Evolutionary conservation across 2,797 vertebrate species (phyloP), one percentile per base, ranked within the genome.

Genomic region (Sparus aurata): DNA sequence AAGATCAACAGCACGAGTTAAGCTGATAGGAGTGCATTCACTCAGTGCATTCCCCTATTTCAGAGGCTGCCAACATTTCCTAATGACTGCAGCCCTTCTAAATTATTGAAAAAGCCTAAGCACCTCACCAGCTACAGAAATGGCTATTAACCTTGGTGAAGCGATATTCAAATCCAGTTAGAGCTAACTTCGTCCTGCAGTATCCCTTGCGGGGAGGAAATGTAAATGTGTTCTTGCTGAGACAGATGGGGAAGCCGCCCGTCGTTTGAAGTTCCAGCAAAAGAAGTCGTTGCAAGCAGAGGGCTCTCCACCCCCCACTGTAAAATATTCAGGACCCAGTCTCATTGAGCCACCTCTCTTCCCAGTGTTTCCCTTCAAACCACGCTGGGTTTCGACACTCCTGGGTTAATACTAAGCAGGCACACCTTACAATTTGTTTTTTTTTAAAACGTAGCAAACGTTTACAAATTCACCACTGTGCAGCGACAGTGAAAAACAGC

Each of bases 101-200:
- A 95, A 95, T 95, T 93, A 95, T 95, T 95, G 90, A 95, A 91
- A 94, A 93, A 89, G 89, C 83, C 93, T 93, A 95, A 95, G 92
- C 90, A 94, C 91, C 93, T 91, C 93, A 93, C 76, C 86, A 92
- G 93, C 91, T 87, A 93, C 92, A 93, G 93, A 94, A 94, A 94
- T 88, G 90, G 89, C 92, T 93, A 95, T 96, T 96, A 96, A 96
- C 95, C 94, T 96, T 93, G 92, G 91, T 79, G 91, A 92, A 94
- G 88, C 75, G 85, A 92, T 95, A 95, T 93, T 95, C 92, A 93
- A 94, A 95, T 95, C 94, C 92, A 87, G 94, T 94, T 94, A 93
- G 84, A 88, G 90, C 89, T 83, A 92, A 93, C 93, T 93, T 91
- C 86, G 90, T 91, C 86, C 89, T 91, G 83, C 93, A 90, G 93